These are phyloP conservation scores for Oreochromis grahami DNA, from an alignment of 2,797 vertebrate genomes.

Conservation along the genomic window DNA sequence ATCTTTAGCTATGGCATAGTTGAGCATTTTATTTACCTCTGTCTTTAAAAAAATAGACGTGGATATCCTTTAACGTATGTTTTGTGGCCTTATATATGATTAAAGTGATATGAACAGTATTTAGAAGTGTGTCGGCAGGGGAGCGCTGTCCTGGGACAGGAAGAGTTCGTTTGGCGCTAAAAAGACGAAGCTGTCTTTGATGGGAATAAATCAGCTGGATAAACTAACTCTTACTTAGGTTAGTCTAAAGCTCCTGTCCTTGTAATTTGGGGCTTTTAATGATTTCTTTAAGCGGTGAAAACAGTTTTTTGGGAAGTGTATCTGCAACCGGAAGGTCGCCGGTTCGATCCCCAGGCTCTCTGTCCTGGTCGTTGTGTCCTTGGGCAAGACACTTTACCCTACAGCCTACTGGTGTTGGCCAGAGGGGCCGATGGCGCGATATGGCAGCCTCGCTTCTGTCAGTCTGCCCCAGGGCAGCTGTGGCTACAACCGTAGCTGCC, in stretches of 20 bases:
- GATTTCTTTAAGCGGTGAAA: background rate
- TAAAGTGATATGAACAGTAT: background rate
- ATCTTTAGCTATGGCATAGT: background rate
- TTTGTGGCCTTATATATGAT: background rate
- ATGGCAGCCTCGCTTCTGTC: too few relatives aligned
- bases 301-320: too few relatives aligned
- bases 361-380: too few relatives aligned
- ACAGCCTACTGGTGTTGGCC: too few relatives aligned
- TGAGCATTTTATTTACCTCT: background rate
- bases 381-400: too few relatives aligned
- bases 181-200: background rate
- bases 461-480: too few relatives aligned
- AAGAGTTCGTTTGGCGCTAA: background rate
- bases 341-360: too few relatives aligned
- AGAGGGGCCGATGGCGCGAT: too few relatives aligned
- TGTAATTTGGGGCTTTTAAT: background rate
- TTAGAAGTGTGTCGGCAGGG: background rate
- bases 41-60: background rate
- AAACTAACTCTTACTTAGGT: accelerated
- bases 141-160: background rate
- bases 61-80: background rate
- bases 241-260: background rate
- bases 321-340: too few relatives aligned
- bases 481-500: too few relatives aligned
- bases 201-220: background rate